These are phyloP conservation scores for Rhinogobius similis DNA, from an alignment of 2,113 vertebrate species.

Conservation along the genomic window DNA sequence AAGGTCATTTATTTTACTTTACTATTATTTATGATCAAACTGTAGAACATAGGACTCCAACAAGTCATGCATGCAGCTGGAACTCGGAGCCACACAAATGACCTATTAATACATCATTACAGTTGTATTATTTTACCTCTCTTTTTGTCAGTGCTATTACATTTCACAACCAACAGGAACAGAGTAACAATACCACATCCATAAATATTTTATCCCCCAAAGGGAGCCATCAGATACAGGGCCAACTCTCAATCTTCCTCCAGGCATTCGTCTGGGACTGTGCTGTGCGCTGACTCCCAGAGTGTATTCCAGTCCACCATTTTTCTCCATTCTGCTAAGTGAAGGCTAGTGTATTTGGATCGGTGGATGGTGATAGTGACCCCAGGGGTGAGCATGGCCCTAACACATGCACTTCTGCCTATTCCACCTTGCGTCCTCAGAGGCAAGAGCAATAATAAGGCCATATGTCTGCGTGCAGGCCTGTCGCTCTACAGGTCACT, in stretches of 20 bases:
- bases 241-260: slow-evolving; percentile 58
- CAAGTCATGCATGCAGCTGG: neutral
- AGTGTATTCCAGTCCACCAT: slow-evolving; percentile 41
- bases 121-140: neutral
- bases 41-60: neutral
- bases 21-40: neutral
- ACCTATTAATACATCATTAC: neutral
- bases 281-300: slow-evolving; percentile 2
- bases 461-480: slow-evolving; percentile 50
- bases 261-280: slow-evolving; percentile 48
- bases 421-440: slow-evolving; percentile 36
- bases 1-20: slow-evolving; percentile 1
- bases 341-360: slow-evolving; percentile 41
- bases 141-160: slow-evolving; percentile 7
- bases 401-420: slow-evolving; percentile 30
- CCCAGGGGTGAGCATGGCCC: slow-evolving; percentile 18
- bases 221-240: slow-evolving; percentile 39
- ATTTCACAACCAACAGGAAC: slow-evolving; percentile 38
- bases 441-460: slow-evolving; percentile 57
- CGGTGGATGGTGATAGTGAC: slow-evolving; percentile 32
- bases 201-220: slow-evolving; percentile 59
- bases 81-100: neutral
- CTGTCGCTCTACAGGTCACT: slow-evolving; percentile 45
- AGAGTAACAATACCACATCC: slow-evolving; percentile 51
- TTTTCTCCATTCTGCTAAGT: slow-evolving; percentile 38